Base-by-base conservation (phyloP, 64 coral and sea anemone genomes). In the Porites lutea region DNA sequence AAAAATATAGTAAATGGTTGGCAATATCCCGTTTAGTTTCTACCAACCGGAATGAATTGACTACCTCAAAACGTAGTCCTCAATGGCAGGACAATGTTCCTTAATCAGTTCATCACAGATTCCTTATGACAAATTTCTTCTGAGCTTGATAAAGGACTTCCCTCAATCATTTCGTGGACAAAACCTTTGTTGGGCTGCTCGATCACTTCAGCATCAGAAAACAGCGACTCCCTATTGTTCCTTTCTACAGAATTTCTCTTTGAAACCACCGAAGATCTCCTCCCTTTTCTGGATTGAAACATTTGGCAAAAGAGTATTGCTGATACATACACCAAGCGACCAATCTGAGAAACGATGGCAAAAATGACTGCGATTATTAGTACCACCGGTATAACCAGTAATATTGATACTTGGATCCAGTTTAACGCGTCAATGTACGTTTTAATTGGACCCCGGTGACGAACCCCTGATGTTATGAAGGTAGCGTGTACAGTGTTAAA, bases 401-500 rank as follows among this genome's bases (percentile, higher is more conserved):
- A 9, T 9, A 82, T 13, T 15, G 18, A 6, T 18, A 48, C 50
- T 71, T 90, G 69, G 43, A 82, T 62, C 62, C 78, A 48, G 9
- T 57, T 22, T 9, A 90, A 20, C 13, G 46, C 64, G 0, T 6
- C 5, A 12, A 90, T 52, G 11, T 81, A 79, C 37, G 76, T 80
- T 65, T 90, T 53, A 49, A 54, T 72, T 43, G 62, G 89, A 20
- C 65, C 89, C 45, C 60, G n/a, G 48, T 52, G 27, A 14, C 18
- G 62, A 7, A 90, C 77, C 2, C 78, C 89, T 8, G 73, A 46
- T 16, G 89, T 71, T 18, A 82, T 47, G 27, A 90, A 79, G n/a
- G 79, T 79, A 15, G 89, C 71, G 16, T 82, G 78, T 53, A 77
- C 65, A 58, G 79, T 77, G 61, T 90, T 90, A 19, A 82, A 64